Base-by-base conservation (phyloP, 2,888 invertebrate species). In the Pandemis heparana region DNA sequence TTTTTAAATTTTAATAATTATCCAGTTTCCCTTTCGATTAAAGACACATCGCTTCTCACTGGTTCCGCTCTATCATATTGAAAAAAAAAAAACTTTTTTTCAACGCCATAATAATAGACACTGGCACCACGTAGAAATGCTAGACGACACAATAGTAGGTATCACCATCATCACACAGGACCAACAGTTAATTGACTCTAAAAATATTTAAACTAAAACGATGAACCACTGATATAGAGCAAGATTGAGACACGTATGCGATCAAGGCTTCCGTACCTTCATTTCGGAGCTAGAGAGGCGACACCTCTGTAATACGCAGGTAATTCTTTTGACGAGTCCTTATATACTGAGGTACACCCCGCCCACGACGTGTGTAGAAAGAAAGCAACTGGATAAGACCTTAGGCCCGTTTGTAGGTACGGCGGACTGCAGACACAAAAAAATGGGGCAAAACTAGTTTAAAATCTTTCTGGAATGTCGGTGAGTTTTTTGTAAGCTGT, bases 311-410 rank as follows among this genome's bases (percentile, higher is more conserved):
- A 86, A 87, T 90, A 88, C 87, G 83, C 85, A 81, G 78, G 81
- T 80, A 83, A 82, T 85, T 86, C 82, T 80, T 78, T 81, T 77
- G 83, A 79, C 87, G 82, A 87, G 83, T 83, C 88, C 65, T 91
- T 93, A 88, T 92, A 93, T 90, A 89, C 83, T 81, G 81, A 82
- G 62, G 43, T 82, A 79, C 81, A 86, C 88, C 89, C 88, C 92
- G 90, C 92, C 91, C 85, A 89, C 89, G 77, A 68, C 86, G 77
- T n/a, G n/a, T n/a, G n/a, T 77, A 81, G 84, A 86, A 86, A 83
- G 85, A 90, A 90, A 89, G 85, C 84, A 81, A 85, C 89, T 89
- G 83, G 89, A 90, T 87, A 80, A 53, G 82, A 85, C 72, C 86
- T 80, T 77, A 41, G 63, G 59, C 32, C 41, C 32, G 56, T 51